A percentile compares a stretch with the other conserved stretches of the same genome.
These are phyloP conservation scores for Tetragonula clypearis DNA, from an alignment of 1,140 invertebrate species.

Conservation along the genomic window DNA sequence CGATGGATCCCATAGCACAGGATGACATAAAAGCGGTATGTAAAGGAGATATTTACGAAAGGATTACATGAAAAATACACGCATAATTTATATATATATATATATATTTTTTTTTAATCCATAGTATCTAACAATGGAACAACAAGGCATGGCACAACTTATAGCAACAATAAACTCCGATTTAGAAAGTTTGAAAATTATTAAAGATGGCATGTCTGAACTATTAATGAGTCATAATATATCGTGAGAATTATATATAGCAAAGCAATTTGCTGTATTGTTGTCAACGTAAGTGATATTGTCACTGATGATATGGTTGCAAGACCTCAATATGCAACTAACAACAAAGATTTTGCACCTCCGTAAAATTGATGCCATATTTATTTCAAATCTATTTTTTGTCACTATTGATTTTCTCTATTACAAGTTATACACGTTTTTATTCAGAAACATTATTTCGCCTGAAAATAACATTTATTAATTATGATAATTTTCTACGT, in stretches of 20 bases:
- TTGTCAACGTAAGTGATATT: slow-evolving; percentile 5
- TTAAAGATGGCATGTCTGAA: slow-evolving; percentile 88
- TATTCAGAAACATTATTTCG: not conserved
- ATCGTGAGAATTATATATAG: slow-evolving; percentile 62
- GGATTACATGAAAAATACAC: not conserved
- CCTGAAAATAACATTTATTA: not conserved
- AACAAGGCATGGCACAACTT: slow-evolving; percentile 91
- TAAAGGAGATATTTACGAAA: not conserved
- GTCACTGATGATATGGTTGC: not conserved
- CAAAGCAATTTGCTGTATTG: slow-evolving; percentile 42
- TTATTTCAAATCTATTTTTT: slow-evolving; percentile 28
- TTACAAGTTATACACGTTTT: not conserved
- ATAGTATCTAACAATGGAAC: slow-evolving; percentile 91
- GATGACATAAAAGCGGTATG: slow-evolving; percentile 85
- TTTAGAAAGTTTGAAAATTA: slow-evolving; percentile 89
- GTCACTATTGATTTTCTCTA: not conserved
- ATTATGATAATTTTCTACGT: not conserved
- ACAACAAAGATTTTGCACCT: slow-evolving; percentile 6
- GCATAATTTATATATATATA: not conserved
- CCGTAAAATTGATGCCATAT: slow-evolving; percentile 36
- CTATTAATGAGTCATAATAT: slow-evolving; percentile 72
- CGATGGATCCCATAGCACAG: slow-evolving; percentile 85
- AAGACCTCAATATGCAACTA: not conserved
- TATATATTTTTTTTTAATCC: slow-evolving; percentile 12
- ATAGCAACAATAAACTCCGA: slow-evolving; percentile 91